Conservation (phyloP, 35 echinoderm and acorn worm species). For the Apostichopus californicus region DNA sequence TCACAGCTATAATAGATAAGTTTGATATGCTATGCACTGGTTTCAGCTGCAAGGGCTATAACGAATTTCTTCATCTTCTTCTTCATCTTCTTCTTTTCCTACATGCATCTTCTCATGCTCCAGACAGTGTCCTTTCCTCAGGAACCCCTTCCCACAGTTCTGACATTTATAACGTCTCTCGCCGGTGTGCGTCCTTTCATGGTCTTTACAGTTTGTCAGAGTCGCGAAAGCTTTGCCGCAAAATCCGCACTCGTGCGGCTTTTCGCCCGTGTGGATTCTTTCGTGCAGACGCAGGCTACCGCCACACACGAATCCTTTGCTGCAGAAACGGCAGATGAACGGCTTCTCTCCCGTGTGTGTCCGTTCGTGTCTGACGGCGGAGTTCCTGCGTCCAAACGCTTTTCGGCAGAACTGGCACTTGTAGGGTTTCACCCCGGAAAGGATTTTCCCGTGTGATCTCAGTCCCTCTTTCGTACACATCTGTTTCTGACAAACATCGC, state of each 20-base stretch:
- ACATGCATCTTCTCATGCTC: neutral
- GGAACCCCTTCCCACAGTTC: neutral
- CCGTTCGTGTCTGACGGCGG: neutral
- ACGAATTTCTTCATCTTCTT: no score
- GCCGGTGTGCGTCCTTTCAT: neutral
- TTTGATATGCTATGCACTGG: no score
- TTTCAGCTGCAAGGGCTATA: no score
- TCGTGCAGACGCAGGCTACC: constrained; percentile 1
- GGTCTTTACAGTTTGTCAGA: neutral
- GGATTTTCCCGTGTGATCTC: neutral
- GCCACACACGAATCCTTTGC: constrained; percentile 16
- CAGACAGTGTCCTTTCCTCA: neutral
- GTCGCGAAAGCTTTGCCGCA: constrained; percentile 18
- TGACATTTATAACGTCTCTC: constrained; percentile 9
- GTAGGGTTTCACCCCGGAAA: constrained; percentile 5
- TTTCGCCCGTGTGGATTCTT: constrained; percentile 26
- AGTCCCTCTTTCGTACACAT: neutral
- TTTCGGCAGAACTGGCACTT: constrained; percentile 29
- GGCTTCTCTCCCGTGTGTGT: constrained; percentile 53
- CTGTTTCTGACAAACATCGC: constrained; percentile 29
- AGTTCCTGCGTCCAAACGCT: constrained; percentile 1
- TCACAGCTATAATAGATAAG: no score
- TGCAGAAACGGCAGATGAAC: constrained; percentile 37
- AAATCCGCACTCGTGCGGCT: constrained; percentile 9
- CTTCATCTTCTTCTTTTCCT: neutral